Conservation (phyloP, 2,113 vertebrate species). For the Rhinogobius similis region DNA sequence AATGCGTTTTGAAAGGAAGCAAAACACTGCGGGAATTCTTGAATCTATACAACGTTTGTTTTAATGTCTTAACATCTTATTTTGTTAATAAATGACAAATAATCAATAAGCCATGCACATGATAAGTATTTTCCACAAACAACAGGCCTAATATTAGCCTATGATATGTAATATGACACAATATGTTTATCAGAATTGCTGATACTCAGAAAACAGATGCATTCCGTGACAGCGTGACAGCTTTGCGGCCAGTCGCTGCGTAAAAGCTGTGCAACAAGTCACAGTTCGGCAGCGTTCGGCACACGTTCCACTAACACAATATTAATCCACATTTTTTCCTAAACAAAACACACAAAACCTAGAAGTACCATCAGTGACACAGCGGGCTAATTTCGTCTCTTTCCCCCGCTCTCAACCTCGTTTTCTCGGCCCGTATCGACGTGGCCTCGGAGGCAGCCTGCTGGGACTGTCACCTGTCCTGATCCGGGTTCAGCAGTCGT, state of each 20-base stretch:
- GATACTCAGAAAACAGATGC: neutral
- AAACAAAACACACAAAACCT: slow-evolving; percentile 1
- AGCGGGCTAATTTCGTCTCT: slow-evolving; percentile 10
- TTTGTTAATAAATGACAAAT: neutral
- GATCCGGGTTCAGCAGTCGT: slow-evolving; percentile 72
- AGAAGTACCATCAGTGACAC: neutral
- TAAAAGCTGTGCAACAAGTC: neutral
- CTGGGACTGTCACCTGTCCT: slow-evolving; percentile 77
- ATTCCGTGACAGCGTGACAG: neutral
- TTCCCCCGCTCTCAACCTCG: slow-evolving; percentile 43
- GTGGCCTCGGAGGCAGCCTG: slow-evolving; percentile 59
- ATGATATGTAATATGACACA: neutral
- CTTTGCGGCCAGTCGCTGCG: neutral
- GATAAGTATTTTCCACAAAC: no score
- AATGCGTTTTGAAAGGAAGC: neutral
- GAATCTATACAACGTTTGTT: neutral
- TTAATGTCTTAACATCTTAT: neutral
- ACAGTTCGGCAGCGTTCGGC: neutral
- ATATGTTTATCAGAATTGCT: neutral
- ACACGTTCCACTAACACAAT: neutral
- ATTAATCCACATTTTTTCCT: neutral
- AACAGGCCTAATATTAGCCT: neutral
- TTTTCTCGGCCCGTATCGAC: slow-evolving; percentile 58
- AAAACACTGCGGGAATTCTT: neutral
- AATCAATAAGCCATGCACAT: neutral